Conservation (phyloP, 1,140 invertebrate species). For the Stenopsyche tienmushanensis region DNA sequence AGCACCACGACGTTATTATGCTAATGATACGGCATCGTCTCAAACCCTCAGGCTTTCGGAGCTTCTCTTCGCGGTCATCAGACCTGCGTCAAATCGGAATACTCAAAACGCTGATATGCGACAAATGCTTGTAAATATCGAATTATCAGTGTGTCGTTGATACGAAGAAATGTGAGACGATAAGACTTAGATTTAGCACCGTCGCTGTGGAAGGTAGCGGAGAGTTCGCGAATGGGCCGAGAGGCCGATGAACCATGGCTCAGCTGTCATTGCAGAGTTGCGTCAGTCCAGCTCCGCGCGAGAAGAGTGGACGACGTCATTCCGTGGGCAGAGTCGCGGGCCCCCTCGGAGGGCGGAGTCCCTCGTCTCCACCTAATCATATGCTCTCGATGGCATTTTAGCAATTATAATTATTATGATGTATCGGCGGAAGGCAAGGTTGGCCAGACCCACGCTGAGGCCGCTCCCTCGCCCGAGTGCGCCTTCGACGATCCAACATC, state of each 20-base stretch:
- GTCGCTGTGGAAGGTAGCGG: too few relatives aligned
- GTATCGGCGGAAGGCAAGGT: conserved; percentile 23
- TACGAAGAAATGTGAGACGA: not conserved
- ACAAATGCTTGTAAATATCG: not conserved
- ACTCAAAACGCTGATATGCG: not conserved
- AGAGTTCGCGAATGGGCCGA: too few relatives aligned
- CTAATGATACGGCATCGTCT: conserved; percentile 37
- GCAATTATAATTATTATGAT: conserved; percentile 37
- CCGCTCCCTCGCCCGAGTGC: conserved; percentile 15
- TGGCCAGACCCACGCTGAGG: conserved; percentile 30
- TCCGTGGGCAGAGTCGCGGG: not conserved
- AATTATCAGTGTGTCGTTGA: not conserved
- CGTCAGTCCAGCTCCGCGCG: too few relatives aligned
- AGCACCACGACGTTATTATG: conserved; percentile 38
- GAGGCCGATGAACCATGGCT: too few relatives aligned
- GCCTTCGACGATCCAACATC: not conserved
- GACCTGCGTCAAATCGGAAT: conserved; percentile 8
- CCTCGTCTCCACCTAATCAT: conserved; percentile 31
- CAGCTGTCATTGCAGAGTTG: too few relatives aligned
- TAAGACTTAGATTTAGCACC: too few relatives aligned
- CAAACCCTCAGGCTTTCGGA: conserved; percentile 7
- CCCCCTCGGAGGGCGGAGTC: not conserved
- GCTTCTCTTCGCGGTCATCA: not conserved
- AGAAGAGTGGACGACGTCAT: not conserved
- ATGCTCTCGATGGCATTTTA: conserved; percentile 33